Conservation (phyloP, 1,140 invertebrate species). For the Ceratina japonica region DNA sequence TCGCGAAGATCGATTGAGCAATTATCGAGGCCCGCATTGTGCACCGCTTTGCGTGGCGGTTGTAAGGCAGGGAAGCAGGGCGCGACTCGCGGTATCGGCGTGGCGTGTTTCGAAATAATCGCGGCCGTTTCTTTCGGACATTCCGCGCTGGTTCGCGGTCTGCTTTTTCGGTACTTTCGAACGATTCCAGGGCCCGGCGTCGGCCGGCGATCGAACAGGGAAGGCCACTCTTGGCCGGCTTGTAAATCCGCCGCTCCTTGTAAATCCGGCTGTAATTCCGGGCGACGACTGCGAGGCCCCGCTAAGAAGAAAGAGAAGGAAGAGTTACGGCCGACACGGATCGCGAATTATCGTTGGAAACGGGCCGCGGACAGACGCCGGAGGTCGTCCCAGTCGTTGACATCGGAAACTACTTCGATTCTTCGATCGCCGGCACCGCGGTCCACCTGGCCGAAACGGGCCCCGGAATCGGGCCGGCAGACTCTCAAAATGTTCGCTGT, state of each 20-base stretch:
- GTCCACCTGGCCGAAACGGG: constrained; percentile 52
- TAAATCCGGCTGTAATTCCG: constrained; percentile 76
- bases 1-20: constrained; percentile 27
- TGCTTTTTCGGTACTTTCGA: constrained; percentile 63
- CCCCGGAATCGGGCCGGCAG: neutral
- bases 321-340: constrained; percentile 77
- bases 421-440: constrained; percentile 62
- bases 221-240: constrained; percentile 76
- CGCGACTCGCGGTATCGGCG: constrained; percentile 29
- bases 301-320: constrained; percentile 57
- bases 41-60: neutral
- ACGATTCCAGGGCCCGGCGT: constrained; percentile 55
- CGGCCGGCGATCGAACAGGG: constrained; percentile 69
- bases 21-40: constrained; percentile 22
- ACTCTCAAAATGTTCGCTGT: neutral
- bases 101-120: constrained; percentile 55
- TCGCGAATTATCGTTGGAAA: constrained; percentile 75
- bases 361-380: constrained; percentile 63
- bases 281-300: constrained; percentile 61
- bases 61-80: neutral
- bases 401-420: constrained; percentile 77
- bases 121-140: constrained; percentile 48
- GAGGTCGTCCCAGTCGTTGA: constrained; percentile 70
- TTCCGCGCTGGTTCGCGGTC: constrained; percentile 46
- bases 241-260: constrained; percentile 75